Evolutionary conservation across 1,140 invertebrate species (phyloP), one percentile per base, ranked within the genome.

Genomic region (Hyles vespertilio): DNA sequence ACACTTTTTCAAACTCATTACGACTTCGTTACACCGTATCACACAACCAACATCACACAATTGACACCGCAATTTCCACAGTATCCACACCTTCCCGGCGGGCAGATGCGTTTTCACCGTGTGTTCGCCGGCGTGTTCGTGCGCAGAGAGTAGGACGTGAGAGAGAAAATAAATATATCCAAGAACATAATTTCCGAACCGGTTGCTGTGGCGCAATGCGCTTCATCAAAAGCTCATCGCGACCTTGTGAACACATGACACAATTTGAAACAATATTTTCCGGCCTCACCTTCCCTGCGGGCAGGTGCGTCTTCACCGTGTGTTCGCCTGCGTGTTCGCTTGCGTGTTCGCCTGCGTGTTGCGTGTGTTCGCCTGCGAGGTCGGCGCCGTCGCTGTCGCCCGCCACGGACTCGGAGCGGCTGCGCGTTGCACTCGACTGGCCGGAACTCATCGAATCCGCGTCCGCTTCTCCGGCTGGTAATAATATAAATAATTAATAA

Each of bases 21-120:
- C 22, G 22, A 22, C 22, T 22, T 22, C 22, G 22, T 22, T 22
- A 22, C 22, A 22, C 22, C 22, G 22, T 22, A 22, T 22, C 2
- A 22, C n/a, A n/a, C n/a, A 22, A 22, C 22, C 22, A 22, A 22
- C 22, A 22, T 22, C 22, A 22, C 22, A 22, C 22, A 22, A 22
- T 22, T 22, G 22, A 22, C 22, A 22, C 22, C 22, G 2, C 22
- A 22, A 22, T 22, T 22, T 22, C 22, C 22, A 22, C 22, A 22
- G 22, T 22, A 22, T 22, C 22, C 11, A 56, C 65, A 93, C 93
- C 87, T 94, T 94, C 59, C 93, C 94, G 12, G 93, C 91, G 43
- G 93, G 92, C 61, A 94, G 71, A 69, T 93, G 92, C 1, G 92
- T 92, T 61, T 91, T 92, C 6, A 94, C 91, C 49, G 92, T 70